Evolutionary conservation across 2,888 invertebrate genomes (phyloP).

Genomic region (Cheilosia pagana): DNA sequence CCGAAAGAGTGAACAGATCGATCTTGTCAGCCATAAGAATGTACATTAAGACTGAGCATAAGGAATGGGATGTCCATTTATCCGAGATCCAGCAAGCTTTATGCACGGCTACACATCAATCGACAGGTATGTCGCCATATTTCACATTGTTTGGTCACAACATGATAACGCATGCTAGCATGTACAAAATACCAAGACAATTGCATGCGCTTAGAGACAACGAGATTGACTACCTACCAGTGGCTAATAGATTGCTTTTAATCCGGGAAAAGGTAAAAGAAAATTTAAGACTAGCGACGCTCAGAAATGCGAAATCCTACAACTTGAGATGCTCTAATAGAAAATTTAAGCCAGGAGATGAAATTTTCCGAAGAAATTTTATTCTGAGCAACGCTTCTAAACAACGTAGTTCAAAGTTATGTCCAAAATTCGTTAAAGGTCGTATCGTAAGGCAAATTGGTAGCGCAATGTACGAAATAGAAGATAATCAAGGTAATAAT

Average conservation of each 20-base stretch:
- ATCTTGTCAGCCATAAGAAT: conserved; percentile 34
- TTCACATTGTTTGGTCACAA: not conserved
- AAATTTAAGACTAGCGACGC: not conserved
- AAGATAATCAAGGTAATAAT: not conserved
- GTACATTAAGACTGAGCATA: not conserved
- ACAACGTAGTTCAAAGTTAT: not conserved
- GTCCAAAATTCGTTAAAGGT: not conserved
- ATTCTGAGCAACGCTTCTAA: not conserved
- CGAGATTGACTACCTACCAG: not conserved
- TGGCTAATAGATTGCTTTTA: not conserved
- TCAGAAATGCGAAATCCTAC: not conserved
- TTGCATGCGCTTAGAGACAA: not conserved
- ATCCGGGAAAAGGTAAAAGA: not conserved
- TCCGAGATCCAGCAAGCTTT: conserved; percentile 10
- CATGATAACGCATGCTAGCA: not conserved
- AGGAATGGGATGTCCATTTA: not conserved
- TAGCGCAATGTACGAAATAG: not conserved
- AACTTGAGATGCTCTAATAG: not conserved
- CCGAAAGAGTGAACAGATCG: conserved; percentile 63
- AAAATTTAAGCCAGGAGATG: too few species aligned
- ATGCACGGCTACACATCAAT: not conserved
- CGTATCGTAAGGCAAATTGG: not conserved
- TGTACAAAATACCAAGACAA: not conserved
- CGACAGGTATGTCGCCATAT: not conserved
- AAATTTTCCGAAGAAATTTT: not conserved